phyloP scores from a whole-genome alignment of 2,113 vertebrate species.

The Xiphophorus maculatus region DNA sequence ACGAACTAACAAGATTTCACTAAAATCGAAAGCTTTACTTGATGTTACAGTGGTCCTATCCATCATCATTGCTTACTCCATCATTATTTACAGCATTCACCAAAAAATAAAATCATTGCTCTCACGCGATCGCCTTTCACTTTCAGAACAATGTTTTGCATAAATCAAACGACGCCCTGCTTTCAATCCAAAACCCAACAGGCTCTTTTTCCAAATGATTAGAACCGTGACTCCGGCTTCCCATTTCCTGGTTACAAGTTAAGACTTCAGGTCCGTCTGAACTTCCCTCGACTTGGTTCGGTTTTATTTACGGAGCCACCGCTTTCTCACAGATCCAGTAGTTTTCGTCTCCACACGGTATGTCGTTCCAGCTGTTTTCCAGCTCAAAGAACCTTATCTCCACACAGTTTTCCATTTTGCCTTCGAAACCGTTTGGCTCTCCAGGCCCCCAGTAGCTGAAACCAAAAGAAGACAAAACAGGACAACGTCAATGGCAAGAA shows the following conservation, averaged over 20 bases:
- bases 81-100: too few relatives aligned
- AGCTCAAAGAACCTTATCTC: slow-evolving; percentile 5
- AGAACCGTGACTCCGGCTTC: neutral
- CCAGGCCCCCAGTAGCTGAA: slow-evolving; percentile 31
- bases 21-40: too few relatives aligned
- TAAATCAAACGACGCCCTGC: neutral
- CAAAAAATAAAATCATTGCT: too few relatives aligned
- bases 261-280: neutral
- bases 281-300: neutral
- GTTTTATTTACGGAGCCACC: neutral
- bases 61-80: too few relatives aligned
- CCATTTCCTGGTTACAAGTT: neutral
- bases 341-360: slow-evolving; percentile 5
- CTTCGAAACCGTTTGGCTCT: slow-evolving; percentile 13
- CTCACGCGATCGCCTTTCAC: too few relatives aligned
- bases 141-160: too few relatives aligned
- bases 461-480: neutral
- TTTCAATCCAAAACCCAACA: neutral
- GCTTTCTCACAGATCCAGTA: slow-evolving; percentile 46
- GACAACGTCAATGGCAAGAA: neutral
- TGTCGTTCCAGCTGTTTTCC: slow-evolving; percentile 28
- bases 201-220: neutral
- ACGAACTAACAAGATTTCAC: neutral
- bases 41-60: too few relatives aligned
- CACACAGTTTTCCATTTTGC: slow-evolving; percentile 19